Evolutionary conservation across 2,113 vertebrate species (phyloP).

Genomic region (Callipepla squamata): DNA sequence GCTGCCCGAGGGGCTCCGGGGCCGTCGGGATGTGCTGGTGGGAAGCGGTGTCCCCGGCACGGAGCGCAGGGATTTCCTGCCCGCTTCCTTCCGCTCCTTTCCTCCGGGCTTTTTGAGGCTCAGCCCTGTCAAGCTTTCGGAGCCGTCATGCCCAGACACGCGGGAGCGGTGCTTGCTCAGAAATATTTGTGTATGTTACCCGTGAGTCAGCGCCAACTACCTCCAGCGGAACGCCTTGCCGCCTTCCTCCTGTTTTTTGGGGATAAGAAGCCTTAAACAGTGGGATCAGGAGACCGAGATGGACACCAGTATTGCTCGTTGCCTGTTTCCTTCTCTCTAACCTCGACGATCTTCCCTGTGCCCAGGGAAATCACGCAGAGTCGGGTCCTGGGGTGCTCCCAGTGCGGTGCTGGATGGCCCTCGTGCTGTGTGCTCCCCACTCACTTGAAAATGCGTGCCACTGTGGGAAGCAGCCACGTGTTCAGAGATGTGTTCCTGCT

Average conservation of each 20-base stretch:
- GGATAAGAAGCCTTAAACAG: not conserved
- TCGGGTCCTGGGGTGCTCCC: not conserved
- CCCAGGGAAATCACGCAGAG: not conserved
- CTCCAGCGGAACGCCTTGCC: not conserved
- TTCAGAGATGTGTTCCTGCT: not conserved
- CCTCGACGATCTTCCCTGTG: not conserved
- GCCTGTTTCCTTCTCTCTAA: constrained; percentile 10
- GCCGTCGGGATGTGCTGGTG: not conserved
- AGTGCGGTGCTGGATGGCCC: too few relatives aligned
- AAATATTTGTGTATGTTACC: not conserved
- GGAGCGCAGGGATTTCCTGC: not conserved
- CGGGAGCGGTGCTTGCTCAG: not conserved
- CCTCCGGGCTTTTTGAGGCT: not conserved
- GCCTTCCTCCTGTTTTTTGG: not conserved
- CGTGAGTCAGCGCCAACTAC: not conserved
- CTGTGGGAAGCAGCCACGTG: not conserved
- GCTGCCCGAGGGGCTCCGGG: not conserved
- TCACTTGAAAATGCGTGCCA: not conserved
- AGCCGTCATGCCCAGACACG: not conserved
- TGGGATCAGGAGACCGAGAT: not conserved
- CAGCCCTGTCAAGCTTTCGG: not conserved
- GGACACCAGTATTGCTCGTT: not conserved
- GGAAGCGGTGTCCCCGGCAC: not conserved
- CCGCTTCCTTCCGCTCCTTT: accelerated
- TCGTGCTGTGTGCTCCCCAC: not conserved